Evolutionary conservation across 2,113 vertebrate genomes (phyloP), one percentile per base, ranked within the genome.

Genomic region (Scolopax mira): DNA sequence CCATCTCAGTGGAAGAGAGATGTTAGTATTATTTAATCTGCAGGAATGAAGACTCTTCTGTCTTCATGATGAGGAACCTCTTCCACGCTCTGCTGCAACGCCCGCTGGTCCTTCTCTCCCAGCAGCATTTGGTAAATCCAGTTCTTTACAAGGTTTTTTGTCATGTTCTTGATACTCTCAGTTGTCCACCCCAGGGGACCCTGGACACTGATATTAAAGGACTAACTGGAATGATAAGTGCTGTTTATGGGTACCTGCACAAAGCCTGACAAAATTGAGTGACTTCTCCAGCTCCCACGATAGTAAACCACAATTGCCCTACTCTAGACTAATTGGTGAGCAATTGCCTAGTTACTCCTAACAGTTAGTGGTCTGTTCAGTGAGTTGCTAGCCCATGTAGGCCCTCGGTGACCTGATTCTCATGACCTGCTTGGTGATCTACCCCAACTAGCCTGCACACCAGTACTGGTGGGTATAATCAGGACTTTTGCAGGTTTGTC

Each of bases 381-480:
- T 4, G 66, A 79, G 72, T 12, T 77, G 73, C 42, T 72, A 71
- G 64, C 62, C 62, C 0, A 0, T 14, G 13, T 31, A 69, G 51
- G 67, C 17, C 83, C 79, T 51, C 0, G 0, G n/a, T 94, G 92
- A 93, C 96, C 95, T 10, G 31, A 5, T 95, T 97, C 96, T 71
- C 96, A 88, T 85, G 93, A 85, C 92, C 85, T 54, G 90, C 58
- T 46, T 70, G 54, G 8, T 52, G 82, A 93, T n/a, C 57, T 90
- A 37, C 33, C 92, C 88, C 90, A 49, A 0, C 74, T 88, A 14
- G 48, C 75, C 41, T 24, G 37, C 42, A 16, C 42, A 51, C 55
- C 54, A 17, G 60, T 7, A 1, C 64, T 31, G 72, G 54, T 94
- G 70, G 88, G n/a, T 57, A 0, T 60, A 13, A 21, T n/a, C 66